These are phyloP conservation scores for Cettia cetti DNA, from an alignment of 2,113 vertebrate species.

Conservation along the genomic window DNA sequence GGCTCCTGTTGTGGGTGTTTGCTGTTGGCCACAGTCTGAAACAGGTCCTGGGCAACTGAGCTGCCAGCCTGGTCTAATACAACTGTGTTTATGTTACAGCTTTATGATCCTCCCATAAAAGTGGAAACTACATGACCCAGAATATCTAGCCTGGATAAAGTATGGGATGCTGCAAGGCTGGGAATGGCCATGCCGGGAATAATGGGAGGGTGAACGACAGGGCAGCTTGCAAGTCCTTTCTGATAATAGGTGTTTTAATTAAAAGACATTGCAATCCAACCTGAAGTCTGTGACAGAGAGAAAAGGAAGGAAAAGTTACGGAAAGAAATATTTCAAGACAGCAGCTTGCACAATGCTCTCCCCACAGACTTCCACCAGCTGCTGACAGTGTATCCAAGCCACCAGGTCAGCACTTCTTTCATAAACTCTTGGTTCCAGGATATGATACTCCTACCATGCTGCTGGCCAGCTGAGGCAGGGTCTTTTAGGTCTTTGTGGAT, in stretches of 20 bases:
- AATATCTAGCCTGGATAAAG: not conserved
- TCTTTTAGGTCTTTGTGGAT: not conserved
- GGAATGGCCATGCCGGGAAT: not conserved
- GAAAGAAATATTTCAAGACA: not conserved
- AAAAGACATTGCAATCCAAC: not conserved
- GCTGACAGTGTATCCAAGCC: not conserved
- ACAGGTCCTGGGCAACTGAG: not conserved
- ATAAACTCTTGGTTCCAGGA: not conserved
- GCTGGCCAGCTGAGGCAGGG: not conserved
- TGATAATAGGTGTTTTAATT: not conserved
- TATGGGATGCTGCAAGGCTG: not conserved
- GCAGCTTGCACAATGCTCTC: not conserved
- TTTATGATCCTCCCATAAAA: not conserved
- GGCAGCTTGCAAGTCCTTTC: not conserved
- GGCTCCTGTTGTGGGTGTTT: not conserved
- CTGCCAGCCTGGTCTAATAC: not conserved
- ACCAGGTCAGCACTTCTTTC: not conserved
- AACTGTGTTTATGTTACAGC: not conserved
- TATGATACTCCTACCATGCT: accelerated
- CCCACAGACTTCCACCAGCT: not conserved
- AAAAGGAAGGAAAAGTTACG: not conserved
- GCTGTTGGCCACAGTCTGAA: not conserved
- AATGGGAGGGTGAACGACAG: not conserved
- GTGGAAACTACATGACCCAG: not conserved
- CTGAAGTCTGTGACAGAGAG: not conserved